phyloP scores from a whole-genome alignment of 2,113 vertebrate species.

The Calonectris borealis region DNA sequence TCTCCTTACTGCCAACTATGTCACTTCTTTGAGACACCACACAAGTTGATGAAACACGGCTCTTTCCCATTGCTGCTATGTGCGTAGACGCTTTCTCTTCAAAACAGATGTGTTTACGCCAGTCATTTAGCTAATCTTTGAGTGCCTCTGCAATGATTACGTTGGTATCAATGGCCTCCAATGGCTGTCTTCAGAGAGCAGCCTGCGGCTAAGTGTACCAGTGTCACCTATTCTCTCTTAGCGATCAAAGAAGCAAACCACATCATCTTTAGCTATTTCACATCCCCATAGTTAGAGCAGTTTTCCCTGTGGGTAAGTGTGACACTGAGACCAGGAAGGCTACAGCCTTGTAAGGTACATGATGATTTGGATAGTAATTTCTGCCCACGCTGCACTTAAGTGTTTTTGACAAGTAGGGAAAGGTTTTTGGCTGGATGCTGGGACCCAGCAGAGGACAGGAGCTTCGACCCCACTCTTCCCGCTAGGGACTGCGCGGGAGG shows the following conservation, averaged over 20 bases:
- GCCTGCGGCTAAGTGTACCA: not conserved
- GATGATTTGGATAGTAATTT: not conserved
- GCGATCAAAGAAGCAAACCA: accelerated
- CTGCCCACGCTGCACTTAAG: not conserved
- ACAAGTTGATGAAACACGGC: not conserved
- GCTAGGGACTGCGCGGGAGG: not conserved
- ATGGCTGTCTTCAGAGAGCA: not conserved
- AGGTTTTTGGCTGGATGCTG: not conserved
- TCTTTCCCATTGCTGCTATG: not conserved
- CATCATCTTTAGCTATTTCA: not conserved
- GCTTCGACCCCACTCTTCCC: not conserved
- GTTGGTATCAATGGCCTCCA: not conserved
- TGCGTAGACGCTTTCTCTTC: not conserved
- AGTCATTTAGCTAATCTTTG: not conserved
- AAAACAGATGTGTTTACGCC: not conserved
- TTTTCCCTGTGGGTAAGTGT: not conserved
- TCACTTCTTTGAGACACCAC: not conserved
- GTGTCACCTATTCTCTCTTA: not conserved
- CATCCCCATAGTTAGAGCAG: not conserved
- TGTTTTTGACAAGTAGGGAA: not conserved
- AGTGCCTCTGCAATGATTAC: not conserved
- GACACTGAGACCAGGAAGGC: not conserved
- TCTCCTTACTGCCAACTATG: not conserved
- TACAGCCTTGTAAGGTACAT: not conserved
- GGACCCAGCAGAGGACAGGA: not conserved